A percentile compares a stretch with the other conserved stretches of the same genome.
Conservation (phyloP, 1,140 invertebrate genomes). For the Arion vulgaris region DNA sequence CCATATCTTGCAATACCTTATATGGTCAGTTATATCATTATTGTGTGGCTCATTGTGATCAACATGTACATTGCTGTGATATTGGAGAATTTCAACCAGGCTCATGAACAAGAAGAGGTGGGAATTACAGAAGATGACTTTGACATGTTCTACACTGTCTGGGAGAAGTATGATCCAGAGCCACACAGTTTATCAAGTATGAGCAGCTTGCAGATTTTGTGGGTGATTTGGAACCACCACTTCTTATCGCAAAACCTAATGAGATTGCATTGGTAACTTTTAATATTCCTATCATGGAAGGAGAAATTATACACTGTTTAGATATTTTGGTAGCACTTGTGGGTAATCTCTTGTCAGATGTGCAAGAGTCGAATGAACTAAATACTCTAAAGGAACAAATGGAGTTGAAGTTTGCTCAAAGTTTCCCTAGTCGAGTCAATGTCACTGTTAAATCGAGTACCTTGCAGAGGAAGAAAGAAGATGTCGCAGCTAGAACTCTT, state of each 20-base stretch:
- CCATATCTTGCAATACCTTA: conserved; percentile 91
- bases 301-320: conserved; percentile 95
- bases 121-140: conserved; percentile 97
- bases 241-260: conserved; percentile 92
- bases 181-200: conserved; percentile 95
- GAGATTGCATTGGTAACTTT: conserved; percentile 95
- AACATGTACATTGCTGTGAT: conserved; percentile 99
- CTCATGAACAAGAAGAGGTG: conserved; percentile 92
- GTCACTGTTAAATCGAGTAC: conserved; percentile 94
- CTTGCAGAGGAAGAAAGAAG: conserved; percentile 94
- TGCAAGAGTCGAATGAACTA: conserved; percentile 95
- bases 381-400: conserved; percentile 91
- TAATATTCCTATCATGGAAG: conserved; percentile 94
- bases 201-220: conserved; percentile 95
- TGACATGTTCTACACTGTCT: conserved; percentile 97
- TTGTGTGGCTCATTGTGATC: conserved; percentile 97
- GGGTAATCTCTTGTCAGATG: conserved; percentile 90
- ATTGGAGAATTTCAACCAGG: conserved; percentile 95
- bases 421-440: conserved; percentile 94
- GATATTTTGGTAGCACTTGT: conserved; percentile 94
- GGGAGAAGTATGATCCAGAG: conserved; percentile 97
- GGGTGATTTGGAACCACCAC: conserved; percentile 90
- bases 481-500: conserved; percentile 91
- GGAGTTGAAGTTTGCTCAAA: conserved; percentile 94
- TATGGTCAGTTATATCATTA: conserved; percentile 95